phyloP scores from a whole-genome alignment of 2,113 vertebrate genomes.

The Petrocephalus zakoni region DNA sequence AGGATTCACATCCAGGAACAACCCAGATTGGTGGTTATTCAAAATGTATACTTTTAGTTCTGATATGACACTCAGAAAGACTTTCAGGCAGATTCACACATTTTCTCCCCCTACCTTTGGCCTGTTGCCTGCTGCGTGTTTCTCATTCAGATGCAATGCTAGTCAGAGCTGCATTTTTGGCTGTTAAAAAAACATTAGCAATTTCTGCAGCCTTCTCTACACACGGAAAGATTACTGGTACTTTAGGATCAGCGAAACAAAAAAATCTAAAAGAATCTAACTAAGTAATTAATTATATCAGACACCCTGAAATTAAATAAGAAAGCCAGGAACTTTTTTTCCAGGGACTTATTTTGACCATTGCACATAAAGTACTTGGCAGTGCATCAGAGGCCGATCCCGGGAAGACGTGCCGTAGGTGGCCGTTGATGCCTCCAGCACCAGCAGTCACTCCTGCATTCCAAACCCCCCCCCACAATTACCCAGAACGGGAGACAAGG shows the following conservation, averaged over 20 bases:
- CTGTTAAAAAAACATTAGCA: not conserved
- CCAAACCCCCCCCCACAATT: not conserved
- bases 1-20: not conserved
- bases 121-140: not conserved
- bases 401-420: not conserved
- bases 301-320: not conserved
- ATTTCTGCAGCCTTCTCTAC: not conserved
- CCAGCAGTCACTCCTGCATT: not conserved
- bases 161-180: not conserved
- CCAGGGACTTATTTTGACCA: not conserved
- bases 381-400: not conserved
- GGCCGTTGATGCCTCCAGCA: not conserved
- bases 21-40: not conserved
- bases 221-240: not conserved
- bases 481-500: not conserved
- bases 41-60: not conserved
- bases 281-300: not conserved
- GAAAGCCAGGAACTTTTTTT: not conserved
- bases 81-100: not conserved
- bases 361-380: not conserved
- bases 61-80: not conserved
- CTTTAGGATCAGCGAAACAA: not conserved
- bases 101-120: not conserved
- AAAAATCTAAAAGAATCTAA: not conserved
- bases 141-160: not conserved